Base-by-base conservation (phyloP, 2,888 invertebrate genomes). In the Morpho deidamia region DNA sequence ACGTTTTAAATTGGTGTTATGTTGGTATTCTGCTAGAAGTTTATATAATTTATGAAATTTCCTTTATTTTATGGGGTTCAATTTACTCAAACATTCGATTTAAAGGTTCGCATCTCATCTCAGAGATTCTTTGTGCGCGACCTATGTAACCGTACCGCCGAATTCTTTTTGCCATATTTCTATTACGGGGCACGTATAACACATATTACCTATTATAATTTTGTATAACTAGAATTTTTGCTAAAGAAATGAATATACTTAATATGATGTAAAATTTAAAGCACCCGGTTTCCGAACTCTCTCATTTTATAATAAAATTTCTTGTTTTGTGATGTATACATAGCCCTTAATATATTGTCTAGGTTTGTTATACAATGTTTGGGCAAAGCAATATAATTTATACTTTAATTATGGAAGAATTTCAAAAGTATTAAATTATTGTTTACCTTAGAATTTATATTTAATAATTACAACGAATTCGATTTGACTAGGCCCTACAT, bases 271-370 rank as follows among this genome's bases (percentile, higher is more conserved):
- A 85, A 81, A 88, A 81, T 88, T 86, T 88, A 87, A 86, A 89
- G 88, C 88, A 89, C 88, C 88, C 85, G 86, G 87, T 86, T 87
- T 84, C 78, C 83, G 75, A 82, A 87, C 86, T 88, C 87, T 88
- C 88, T 87, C 87, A 77, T 83, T 79, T 81, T 86, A 83, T 81
- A 82, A 80, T 87, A 83, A 81, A 84, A 79, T 80, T 76, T 83
- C 76, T 76, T 74, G 76, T 78, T 76, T 70, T 76, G 69, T 81
- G 77, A 77, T 71, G 78, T 77, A 77, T 78, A 78, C 74, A 70
- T 81, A 83, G 81, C 76, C 81, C 83, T 72, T 79, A 77, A 57
- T 57, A 83, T 88, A 88, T 86, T 87, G 87, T 86, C 87, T 80
- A 74, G 74, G 67, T 75, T 77, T 78, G 74, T 77, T 78, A 76